Conservation (phyloP, 2,888 invertebrate species). For the Thymelicus sylvestris region DNA sequence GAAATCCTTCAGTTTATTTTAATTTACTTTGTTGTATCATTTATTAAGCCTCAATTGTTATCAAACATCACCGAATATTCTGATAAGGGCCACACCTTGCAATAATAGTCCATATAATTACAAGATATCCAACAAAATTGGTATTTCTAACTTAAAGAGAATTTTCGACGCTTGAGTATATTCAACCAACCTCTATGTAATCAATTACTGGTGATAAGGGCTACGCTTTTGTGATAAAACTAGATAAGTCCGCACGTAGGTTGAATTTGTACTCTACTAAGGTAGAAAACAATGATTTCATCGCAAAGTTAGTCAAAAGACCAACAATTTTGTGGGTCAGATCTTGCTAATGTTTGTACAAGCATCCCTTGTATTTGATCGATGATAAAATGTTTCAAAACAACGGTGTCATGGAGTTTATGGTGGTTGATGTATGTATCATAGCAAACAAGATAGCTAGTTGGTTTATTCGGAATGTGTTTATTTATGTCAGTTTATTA, state of each 20-base stretch:
- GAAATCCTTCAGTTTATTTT: too few species aligned
- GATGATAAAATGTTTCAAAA: slow-evolving; percentile 18
- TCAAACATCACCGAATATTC: slow-evolving; percentile 33
- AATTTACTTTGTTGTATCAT: too few species aligned
- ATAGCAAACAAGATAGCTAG: too few species aligned
- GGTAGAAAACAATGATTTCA: slow-evolving; percentile 65
- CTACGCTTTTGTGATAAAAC: slow-evolving; percentile 58
- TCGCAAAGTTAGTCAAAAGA: slow-evolving; percentile 54
- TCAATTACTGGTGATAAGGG: slow-evolving; percentile 76
- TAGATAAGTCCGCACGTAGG: slow-evolving; percentile 60
- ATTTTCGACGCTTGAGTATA: slow-evolving; percentile 52
- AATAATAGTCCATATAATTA: slow-evolving; percentile 52
- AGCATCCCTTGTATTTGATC: slow-evolving; percentile 4
- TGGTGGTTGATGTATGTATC: too few species aligned
- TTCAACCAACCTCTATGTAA: slow-evolving; percentile 51
- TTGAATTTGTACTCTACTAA: slow-evolving; percentile 50
- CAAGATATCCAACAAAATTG: slow-evolving; percentile 26
- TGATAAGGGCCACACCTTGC: slow-evolving; percentile 72
- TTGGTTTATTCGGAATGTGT: too few species aligned
- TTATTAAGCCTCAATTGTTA: background rate
- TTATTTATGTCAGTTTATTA: too few species aligned
- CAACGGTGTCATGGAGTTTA: background rate
- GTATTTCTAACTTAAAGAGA: slow-evolving; percentile 41
- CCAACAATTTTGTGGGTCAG: slow-evolving; percentile 58
- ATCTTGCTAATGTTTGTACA: slow-evolving; percentile 15